These are phyloP conservation scores for Lutra lutra DNA, from an alignment of 2,797 vertebrate species.

Conservation along the genomic window DNA sequence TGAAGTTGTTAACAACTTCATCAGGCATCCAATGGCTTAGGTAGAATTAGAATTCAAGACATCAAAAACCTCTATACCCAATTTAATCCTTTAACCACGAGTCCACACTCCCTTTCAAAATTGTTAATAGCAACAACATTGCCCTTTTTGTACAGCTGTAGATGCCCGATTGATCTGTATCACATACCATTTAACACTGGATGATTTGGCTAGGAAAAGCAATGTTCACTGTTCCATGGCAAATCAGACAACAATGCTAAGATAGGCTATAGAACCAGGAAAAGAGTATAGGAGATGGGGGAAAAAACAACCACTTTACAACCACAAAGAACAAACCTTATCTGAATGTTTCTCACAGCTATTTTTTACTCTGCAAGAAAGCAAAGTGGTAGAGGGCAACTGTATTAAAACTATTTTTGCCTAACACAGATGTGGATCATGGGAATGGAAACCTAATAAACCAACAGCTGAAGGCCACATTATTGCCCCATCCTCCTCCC, in stretches of 20 bases:
- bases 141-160: slow-evolving; percentile 70
- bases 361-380: slow-evolving; percentile 58
- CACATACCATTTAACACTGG: slow-evolving; percentile 79
- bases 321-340: slow-evolving; percentile 47
- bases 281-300: slow-evolving; percentile 58
- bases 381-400: slow-evolving; percentile 45
- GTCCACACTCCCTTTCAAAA: slow-evolving; percentile 69
- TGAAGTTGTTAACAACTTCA: neutral
- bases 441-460: slow-evolving; percentile 59
- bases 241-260: slow-evolving; percentile 76
- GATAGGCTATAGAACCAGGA: slow-evolving; percentile 71
- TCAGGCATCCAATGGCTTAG: slow-evolving; percentile 5
- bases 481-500: slow-evolving; percentile 54
- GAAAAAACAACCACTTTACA: slow-evolving; percentile 55
- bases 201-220: slow-evolving; percentile 78
- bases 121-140: slow-evolving; percentile 72
- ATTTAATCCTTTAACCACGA: slow-evolving; percentile 75
- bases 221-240: slow-evolving; percentile 74
- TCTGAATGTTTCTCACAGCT: slow-evolving; percentile 45
- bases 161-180: slow-evolving; percentile 79
- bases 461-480: slow-evolving; percentile 57
- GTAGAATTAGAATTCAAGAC: slow-evolving; percentile 69
- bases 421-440: slow-evolving; percentile 37
- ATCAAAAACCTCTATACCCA: slow-evolving; percentile 51
- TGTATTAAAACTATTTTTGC: slow-evolving; percentile 74